Conservation (phyloP, 2,888 invertebrate genomes). For the Osmoderma eremita region DNA sequence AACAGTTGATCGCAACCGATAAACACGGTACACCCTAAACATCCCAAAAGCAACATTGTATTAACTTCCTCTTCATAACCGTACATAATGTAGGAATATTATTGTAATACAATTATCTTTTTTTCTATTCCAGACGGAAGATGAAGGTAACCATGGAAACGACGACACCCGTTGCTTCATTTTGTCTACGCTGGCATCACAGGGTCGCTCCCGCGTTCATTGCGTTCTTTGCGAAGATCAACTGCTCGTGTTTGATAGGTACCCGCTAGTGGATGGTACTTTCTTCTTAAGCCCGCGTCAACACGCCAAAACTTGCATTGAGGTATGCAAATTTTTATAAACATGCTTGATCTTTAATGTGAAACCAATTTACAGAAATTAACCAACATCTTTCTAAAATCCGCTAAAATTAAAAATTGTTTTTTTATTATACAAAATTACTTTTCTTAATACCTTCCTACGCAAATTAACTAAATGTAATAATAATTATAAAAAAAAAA, state of each 20-base stretch:
- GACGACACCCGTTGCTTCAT: conserved; percentile 98
- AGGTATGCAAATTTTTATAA: conserved; percentile 69
- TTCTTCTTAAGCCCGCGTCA: conserved; percentile 97
- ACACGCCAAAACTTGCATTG: conserved; percentile 86
- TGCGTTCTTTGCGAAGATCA: conserved; percentile 90
- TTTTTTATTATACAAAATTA: no score
- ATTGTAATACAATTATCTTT: not conserved
- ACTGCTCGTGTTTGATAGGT: conserved; percentile 94
- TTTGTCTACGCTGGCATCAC: conserved; percentile 90
- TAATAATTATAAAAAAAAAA: no score
- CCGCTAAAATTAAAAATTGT: no score
- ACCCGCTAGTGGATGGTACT: conserved; percentile 96
- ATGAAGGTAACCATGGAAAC: conserved; percentile 97
- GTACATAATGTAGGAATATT: no score
- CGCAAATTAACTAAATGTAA: no score
- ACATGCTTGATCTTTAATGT: not conserved
- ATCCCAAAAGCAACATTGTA: not conserved
- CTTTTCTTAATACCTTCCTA: no score
- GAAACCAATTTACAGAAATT: not conserved
- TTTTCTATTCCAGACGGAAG: conserved; percentile 83
- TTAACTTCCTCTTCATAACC: not conserved
- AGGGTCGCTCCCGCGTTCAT: conserved; percentile 85
- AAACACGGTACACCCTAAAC: not conserved
- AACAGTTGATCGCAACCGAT: conserved; percentile 2
- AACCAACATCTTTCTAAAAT: no score